Base-by-base conservation (phyloP, 2,113 vertebrate genomes). In the Neotragus pygmaeus region DNA sequence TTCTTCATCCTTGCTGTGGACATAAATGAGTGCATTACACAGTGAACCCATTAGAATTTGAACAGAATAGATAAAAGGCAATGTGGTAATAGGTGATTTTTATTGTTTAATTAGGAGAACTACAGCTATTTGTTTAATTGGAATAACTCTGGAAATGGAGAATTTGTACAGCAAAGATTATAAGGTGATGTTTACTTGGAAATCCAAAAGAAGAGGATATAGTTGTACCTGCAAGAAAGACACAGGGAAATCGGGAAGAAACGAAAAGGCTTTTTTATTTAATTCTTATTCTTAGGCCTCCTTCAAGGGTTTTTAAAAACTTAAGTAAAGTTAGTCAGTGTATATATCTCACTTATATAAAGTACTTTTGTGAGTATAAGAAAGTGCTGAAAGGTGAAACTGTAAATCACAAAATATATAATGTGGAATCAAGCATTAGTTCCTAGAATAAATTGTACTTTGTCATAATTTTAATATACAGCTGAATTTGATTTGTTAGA, bases 381-480 rank as follows among this genome's bases (percentile, higher is more conserved):
- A 60, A 94, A 90, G 19, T 70, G n/a, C 55, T 90, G 30, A 55
- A 70, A 78, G 11, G 23, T 70, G 6, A 16, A n/a, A n/a, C n/a
- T 53, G 21, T 90, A 90, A 90, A 78, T 90, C 58, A 47, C 12
- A 70, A 60, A 90, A 66, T 43, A 14, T 9, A 70, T 55, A 84
- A 80, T 7, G 1, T 73, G 3, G 21, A 88, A 64, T 84, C 77
- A 62, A 58, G 8, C 10, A n/a, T 87, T 57, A 1, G 4, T 78
- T 87, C 84, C 28, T 80, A 19, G 75, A 93, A 91, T 91, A 91
- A 84, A 88, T 92, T 95, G 25, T 66, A 55, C 60, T 93, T 90
- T 92, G 75, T 62, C 47, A 55, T 97, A 96, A 78, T 91, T 97
- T 90, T 88, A 84, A 91, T 93, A 62, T 81, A 57, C 19, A 16